Percentiles rank a stretch among this genome's conserved stretches.
Conservation (phyloP, 1,140 invertebrate species). For the Hormaphis cornu region DNA sequence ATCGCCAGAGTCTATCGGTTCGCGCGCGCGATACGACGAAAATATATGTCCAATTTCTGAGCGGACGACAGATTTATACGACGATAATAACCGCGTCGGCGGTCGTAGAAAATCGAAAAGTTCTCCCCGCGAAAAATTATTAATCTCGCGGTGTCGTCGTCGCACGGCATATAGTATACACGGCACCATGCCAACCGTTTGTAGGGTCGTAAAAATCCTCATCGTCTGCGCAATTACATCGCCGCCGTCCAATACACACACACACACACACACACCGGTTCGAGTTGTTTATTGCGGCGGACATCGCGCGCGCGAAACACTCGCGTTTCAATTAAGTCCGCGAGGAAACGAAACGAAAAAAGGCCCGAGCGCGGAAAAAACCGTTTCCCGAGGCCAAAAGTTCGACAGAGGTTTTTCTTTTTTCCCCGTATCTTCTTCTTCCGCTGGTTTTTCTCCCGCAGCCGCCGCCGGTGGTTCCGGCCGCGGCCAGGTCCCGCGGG, state of each 20-base stretch:
- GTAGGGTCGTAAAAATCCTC: constrained; percentile 26
- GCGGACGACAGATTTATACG: no score
- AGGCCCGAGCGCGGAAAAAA: neutral
- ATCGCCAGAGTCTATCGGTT: no score
- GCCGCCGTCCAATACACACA: neutral
- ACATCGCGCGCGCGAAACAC: no score
- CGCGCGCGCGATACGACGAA: no score
- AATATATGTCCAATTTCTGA: no score
- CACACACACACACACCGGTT: neutral
- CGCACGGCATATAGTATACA: no score
- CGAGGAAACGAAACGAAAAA: neutral
- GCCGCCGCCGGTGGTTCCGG: neutral
- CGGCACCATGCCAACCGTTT: constrained; percentile 13
- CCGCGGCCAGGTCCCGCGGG: constrained; percentile 14
- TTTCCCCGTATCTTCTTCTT: neutral
- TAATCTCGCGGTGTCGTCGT: constrained; percentile 16
- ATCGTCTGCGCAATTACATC: constrained; percentile 31
- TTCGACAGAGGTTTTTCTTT: constrained; percentile 27
- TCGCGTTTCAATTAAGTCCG: constrained; percentile 29
- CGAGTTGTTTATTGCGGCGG: constrained; percentile 14
- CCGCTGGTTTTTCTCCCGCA: neutral
- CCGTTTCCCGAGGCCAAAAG: constrained; percentile 26
- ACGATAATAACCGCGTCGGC: no score
- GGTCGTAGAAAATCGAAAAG: constrained; percentile 9
- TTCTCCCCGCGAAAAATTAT: constrained; percentile 17